Evolutionary conservation across 2,113 vertebrate species (phyloP).

Genomic region (Nesogale talazaci): DNA sequence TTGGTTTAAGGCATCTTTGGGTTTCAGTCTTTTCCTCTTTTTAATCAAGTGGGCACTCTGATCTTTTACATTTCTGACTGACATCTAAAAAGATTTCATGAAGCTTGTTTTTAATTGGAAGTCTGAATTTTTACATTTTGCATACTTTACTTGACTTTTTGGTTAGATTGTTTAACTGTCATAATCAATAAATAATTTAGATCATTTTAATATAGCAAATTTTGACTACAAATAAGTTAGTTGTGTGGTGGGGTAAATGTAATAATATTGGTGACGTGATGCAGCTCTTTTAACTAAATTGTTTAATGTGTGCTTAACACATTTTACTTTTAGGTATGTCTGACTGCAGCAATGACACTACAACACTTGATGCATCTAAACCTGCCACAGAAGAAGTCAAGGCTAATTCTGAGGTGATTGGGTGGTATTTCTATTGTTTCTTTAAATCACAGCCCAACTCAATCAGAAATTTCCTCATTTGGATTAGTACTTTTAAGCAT

Average conservation of each 20-base stretch:
- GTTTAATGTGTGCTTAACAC: constrained; percentile 82
- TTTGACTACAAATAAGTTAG: background rate
- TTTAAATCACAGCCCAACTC: constrained; percentile 71
- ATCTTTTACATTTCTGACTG: constrained; percentile 17
- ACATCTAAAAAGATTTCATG: constrained; percentile 34
- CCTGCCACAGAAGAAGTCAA: constrained; percentile 84
- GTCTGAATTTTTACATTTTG: constrained; percentile 25
- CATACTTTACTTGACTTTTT: background rate
- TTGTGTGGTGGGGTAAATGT: constrained; percentile 23
- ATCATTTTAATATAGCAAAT: constrained; percentile 41
- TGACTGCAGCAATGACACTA: constrained; percentile 81
- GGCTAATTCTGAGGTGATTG: constrained; percentile 86
- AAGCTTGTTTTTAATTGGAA: constrained; percentile 18
- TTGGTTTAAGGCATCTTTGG: background rate
- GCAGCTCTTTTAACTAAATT: constrained; percentile 23
- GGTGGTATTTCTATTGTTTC: constrained; percentile 63
- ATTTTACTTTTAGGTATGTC: constrained; percentile 89
- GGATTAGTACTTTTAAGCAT: background rate
- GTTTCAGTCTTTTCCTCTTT: constrained; percentile 13
- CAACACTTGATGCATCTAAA: constrained; percentile 82
- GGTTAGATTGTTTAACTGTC: constrained; percentile 23
- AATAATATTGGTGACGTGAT: constrained; percentile 10
- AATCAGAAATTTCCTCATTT: constrained; percentile 58
- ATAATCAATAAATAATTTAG: background rate
- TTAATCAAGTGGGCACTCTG: background rate